Conservation (phyloP, 2,113 vertebrate genomes). For the Boulengeromyrus knoepffleri region DNA sequence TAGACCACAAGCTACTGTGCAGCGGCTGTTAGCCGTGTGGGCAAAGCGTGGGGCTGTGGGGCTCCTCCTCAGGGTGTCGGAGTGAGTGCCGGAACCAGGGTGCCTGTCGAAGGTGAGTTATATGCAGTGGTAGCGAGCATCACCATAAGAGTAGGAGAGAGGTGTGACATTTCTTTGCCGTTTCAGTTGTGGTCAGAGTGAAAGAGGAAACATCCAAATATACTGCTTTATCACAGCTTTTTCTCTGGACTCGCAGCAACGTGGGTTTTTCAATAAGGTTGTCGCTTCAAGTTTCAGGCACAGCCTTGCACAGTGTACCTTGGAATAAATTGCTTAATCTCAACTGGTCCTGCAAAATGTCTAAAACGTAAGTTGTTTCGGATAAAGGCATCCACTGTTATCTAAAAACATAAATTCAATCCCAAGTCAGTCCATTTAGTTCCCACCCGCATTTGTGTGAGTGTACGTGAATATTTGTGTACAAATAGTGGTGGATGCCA, state of each 20-base stretch:
- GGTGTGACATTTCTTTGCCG: neutral
- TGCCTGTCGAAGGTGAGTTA: neutral
- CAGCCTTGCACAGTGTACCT: neutral
- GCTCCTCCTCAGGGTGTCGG: neutral
- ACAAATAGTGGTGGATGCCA: neutral
- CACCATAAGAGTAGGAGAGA: neutral
- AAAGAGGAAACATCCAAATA: neutral
- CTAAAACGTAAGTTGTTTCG: neutral
- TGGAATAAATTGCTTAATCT: neutral
- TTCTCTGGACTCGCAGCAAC: neutral
- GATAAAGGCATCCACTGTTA: neutral
- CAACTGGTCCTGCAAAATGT: neutral
- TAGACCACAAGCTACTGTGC: neutral
- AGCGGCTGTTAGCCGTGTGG: neutral
- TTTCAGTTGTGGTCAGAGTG: neutral
- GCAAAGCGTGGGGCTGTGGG: neutral
- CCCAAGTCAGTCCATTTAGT: neutral
- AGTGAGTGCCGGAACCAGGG: neutral
- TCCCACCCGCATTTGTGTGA: neutral
- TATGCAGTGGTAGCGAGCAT: neutral
- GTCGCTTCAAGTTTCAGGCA: neutral
- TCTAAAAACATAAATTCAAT: neutral
- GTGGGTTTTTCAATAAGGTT: neutral
- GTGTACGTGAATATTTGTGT: neutral
- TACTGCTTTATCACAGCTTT: neutral